A percentile compares a stretch with the other conserved stretches of the same genome.
Conservation (phyloP, 2,888 invertebrate genomes). For the Melitaea athalia region DNA sequence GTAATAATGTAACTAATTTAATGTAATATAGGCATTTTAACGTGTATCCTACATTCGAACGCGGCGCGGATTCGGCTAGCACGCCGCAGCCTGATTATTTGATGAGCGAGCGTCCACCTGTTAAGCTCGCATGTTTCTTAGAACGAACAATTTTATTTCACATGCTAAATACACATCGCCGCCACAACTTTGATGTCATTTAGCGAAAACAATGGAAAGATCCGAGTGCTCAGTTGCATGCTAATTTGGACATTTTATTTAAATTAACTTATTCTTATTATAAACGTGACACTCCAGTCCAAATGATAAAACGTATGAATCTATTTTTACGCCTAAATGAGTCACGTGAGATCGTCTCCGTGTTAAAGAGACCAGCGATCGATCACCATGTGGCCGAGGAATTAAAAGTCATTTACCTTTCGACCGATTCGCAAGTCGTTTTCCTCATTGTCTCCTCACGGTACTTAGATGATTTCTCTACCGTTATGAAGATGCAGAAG, state of each 20-base stretch:
- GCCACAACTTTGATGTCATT: conserved; percentile 81
- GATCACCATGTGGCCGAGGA: conserved; percentile 33
- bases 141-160: conserved; percentile 71
- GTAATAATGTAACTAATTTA: neutral
- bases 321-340: conserved; percentile 77
- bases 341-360: conserved; percentile 56
- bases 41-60: neutral
- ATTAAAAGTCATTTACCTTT: conserved; percentile 66
- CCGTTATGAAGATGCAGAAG: conserved; percentile 64
- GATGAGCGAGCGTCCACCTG: conserved; percentile 46
- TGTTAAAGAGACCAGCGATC: neutral
- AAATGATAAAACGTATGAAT: conserved; percentile 74
- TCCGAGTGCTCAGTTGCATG: conserved; percentile 64
- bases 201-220: conserved; percentile 82
- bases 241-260: conserved; percentile 74
- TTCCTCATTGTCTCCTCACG: conserved; percentile 46
- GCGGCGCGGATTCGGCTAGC: conserved; percentile 5
- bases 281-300: conserved; percentile 62
- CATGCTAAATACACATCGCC: conserved; percentile 72
- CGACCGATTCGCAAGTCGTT: conserved; percentile 36
- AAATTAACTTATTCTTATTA: conserved; percentile 79
- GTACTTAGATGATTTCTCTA: conserved; percentile 61
- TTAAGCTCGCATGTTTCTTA: conserved; percentile 56
- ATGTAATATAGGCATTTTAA: neutral
- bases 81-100: conserved; percentile 37